These are phyloP conservation scores for Nyctalus aviator DNA, from an alignment of 2,797 vertebrate genomes.

Conservation along the genomic window DNA sequence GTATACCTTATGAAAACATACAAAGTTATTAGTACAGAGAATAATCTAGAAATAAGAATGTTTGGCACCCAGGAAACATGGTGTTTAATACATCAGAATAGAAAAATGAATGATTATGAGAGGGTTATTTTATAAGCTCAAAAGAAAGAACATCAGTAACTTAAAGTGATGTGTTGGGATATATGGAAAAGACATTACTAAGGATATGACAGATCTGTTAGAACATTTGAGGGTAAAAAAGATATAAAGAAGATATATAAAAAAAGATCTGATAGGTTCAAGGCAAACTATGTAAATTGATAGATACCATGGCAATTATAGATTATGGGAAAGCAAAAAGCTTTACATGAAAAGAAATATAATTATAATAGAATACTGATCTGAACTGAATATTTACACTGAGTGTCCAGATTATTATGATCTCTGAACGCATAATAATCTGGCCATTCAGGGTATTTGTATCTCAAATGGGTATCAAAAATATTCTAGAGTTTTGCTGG, in stretches of 20 bases:
- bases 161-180: background rate
- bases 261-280: background rate
- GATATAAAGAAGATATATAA: background rate
- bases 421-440: too few species aligned
- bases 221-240: background rate
- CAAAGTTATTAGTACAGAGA: background rate
- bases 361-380: background rate
- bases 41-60: background rate
- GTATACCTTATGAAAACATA: background rate
- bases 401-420: too few species aligned
- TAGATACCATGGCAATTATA: background rate
- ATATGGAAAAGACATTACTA: background rate
- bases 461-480: too few species aligned
- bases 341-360: background rate
- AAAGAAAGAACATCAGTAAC: background rate
- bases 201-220: background rate
- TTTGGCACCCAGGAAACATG: background rate
- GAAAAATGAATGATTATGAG: background rate
- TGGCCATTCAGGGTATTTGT: too few species aligned
- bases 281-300: background rate
- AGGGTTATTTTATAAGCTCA: slow-evolving; percentile 2
- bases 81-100: background rate
- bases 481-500: too few species aligned
- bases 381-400: background rate
- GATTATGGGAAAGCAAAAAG: background rate